A percentile compares a stretch with the other conserved stretches of the same genome.
phyloP scores from a whole-genome alignment of 2,888 invertebrate genomes.

The Cosmorhoe ocellata region DNA sequence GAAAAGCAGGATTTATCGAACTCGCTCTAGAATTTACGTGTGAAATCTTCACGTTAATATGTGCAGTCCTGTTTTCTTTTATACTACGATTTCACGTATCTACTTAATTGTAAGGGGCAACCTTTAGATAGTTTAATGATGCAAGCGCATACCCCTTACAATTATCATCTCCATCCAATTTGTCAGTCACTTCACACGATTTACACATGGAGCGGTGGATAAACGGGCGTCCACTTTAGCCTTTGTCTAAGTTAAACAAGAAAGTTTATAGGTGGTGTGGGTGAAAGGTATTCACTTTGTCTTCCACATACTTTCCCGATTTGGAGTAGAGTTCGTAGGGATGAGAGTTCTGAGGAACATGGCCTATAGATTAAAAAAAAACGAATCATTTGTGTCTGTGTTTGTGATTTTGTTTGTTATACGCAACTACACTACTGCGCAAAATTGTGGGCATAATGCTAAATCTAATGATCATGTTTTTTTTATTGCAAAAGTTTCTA shows the following conservation, averaged over 20 bases:
- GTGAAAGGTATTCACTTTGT: conserved; percentile 53
- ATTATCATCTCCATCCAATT: conserved; percentile 50
- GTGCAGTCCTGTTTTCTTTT: too few relatives aligned
- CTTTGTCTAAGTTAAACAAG: conserved; percentile 53
- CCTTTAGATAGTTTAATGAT: conserved; percentile 26
- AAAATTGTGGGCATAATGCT: too few relatives aligned
- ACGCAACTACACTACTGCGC: too few relatives aligned
- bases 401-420: too few relatives aligned
- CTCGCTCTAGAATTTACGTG: too few relatives aligned
- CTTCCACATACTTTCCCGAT: conserved; percentile 51
- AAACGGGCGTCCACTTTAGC: conserved; percentile 48
- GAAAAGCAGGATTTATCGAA: too few relatives aligned
- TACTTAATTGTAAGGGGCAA: not conserved
- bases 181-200: conserved; percentile 48
- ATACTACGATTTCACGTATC: too few relatives aligned
- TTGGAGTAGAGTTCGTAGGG: conserved; percentile 42
- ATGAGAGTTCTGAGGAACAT: conserved; percentile 17
- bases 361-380: too few relatives aligned
- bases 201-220: conserved; percentile 42
- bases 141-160: conserved; percentile 30
- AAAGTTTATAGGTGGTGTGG: conserved; percentile 39
- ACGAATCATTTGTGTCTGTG: too few relatives aligned
- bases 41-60: too few relatives aligned
- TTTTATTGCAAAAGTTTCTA: too few relatives aligned
- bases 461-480: too few relatives aligned